A percentile compares a stretch with the other conserved stretches of the same genome.
Evolutionary conservation across 1,140 invertebrate genomes (phyloP).

Genomic region (Drusus annulatus): DNA sequence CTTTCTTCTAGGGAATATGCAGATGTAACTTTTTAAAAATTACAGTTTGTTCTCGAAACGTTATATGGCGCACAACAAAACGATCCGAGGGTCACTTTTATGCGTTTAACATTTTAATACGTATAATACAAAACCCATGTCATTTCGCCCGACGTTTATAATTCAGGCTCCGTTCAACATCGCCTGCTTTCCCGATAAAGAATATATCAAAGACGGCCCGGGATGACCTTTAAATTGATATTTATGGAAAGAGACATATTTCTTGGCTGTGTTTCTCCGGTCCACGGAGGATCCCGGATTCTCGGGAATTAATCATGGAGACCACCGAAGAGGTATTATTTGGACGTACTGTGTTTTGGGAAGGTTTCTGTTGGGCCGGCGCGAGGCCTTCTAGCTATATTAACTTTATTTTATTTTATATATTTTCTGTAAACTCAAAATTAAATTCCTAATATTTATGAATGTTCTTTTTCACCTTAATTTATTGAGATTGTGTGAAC

Average conservation of each 20-base stretch:
- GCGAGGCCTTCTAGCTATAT: not conserved
- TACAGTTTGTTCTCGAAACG: not conserved
- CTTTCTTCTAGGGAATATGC: not conserved
- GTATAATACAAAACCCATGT: constrained; percentile 55
- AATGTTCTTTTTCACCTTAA: no score
- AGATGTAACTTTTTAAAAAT: constrained; percentile 22
- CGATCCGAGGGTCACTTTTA: constrained; percentile 1
- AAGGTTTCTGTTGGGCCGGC: constrained; percentile 1
- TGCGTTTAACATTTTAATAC: constrained; percentile 51
- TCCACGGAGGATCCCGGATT: not conserved
- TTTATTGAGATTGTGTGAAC: no score
- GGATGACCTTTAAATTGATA: constrained; percentile 56
- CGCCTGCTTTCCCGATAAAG: constrained; percentile 4
- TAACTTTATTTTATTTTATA: no score
- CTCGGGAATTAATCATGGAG: constrained; percentile 40
- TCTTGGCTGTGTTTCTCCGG: constrained; percentile 34
- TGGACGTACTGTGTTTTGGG: not conserved
- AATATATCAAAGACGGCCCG: constrained; percentile 47
- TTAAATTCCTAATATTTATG: no score
- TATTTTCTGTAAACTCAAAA: no score
- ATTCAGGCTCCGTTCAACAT: constrained; percentile 53
- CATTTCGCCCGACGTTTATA: constrained; percentile 50
- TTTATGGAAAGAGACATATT: constrained; percentile 55
- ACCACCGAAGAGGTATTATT: constrained; percentile 34
- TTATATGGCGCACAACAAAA: no score